Base-by-base conservation (phyloP, 2,113 vertebrate species). In the Sminthopsis crassicaudata region DNA sequence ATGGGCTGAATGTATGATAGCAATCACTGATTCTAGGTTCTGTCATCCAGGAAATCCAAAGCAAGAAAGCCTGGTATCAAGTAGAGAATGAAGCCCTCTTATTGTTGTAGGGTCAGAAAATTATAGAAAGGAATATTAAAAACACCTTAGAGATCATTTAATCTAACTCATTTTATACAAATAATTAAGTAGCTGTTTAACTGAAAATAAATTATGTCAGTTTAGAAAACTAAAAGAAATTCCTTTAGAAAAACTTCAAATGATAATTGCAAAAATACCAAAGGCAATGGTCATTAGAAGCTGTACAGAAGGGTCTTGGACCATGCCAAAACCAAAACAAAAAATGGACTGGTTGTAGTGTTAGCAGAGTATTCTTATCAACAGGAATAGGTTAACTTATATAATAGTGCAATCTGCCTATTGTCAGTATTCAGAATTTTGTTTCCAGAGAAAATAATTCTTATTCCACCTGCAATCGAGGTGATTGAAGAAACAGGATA, bases 151-250 rank as follows among this genome's bases (percentile, higher is more conserved):
- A 22, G 67, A 67, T 76, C 36, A 76, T 84, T 84, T 84, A 67
- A 67, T 67, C 12, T 67, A 67, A n/a, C 4, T 76, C 60, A 67
- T 67, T 36, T 67, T n/a, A 67, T 67, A n/a, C 60, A 67, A 67
- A 30, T 67, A 14, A 67, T 67, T 67, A 16, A 67, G 67, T 84
- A 84, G 16, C 42, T 90, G 22, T 91, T 91, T 55, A 12, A 14
- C 54, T 91, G 55, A 53, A 95, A 96, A 42, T 26, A 89, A 36
- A 27, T 60, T 76, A n/a, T 6, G 46, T 60, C 36, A 55, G 8
- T 46, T 93, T 46, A 93, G 30, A 67, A 95, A 96, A 30, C 9
- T 53, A 52, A 42, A 76, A 84, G 67, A 94, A 91, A 36, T 25
- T 92, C 51, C 52, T 90, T 46, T 93, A 91, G 91, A 76, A 54